Conservation (phyloP, 2,797 vertebrate genomes). For the Tragelaphus oryx region DNA sequence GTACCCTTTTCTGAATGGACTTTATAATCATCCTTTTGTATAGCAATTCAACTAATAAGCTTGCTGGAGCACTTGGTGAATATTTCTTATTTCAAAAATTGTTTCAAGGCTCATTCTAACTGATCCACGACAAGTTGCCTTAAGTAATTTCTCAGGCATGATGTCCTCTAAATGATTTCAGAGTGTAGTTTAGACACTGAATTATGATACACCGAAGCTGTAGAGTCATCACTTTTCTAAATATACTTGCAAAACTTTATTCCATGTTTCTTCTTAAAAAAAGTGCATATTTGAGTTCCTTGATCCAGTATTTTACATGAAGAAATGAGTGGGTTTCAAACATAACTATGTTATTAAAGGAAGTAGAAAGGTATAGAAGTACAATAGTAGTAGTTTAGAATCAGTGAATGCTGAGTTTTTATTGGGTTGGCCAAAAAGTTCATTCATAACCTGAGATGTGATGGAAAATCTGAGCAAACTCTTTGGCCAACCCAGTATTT, state of each 20-base stretch:
- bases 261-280: not conserved
- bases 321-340: not conserved
- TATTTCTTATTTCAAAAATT: constrained; percentile 8
- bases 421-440: not conserved
- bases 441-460: not conserved
- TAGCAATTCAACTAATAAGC: not conserved
- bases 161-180: not conserved
- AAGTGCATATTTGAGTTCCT: not conserved
- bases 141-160: not conserved
- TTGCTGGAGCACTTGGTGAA: not conserved
- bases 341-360: not conserved
- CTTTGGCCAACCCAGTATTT: not conserved
- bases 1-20: not conserved
- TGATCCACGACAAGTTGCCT: not conserved
- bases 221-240: not conserved
- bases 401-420: not conserved
- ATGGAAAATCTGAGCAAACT: not conserved
- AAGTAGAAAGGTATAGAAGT: not conserved
- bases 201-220: not conserved
- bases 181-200: not conserved
- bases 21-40: not conserved
- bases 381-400: not conserved
- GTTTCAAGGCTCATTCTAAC: not conserved
- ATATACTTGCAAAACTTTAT: not conserved
- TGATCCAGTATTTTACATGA: not conserved